phyloP scores from a whole-genome alignment of 2,888 invertebrate species.

The Drosophila tripunctata region DNA sequence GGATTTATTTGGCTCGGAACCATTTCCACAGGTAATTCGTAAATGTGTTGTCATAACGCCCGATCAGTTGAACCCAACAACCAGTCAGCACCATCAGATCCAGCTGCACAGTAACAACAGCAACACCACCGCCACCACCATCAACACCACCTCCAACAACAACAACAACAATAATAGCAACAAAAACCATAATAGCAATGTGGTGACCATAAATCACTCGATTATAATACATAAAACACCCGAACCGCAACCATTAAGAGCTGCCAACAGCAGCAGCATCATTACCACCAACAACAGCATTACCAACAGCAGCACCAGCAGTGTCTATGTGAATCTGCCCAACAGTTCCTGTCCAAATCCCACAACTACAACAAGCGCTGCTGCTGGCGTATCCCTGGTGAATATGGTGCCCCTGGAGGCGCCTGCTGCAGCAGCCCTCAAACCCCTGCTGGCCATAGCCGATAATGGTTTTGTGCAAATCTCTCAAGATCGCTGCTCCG shows the following conservation, averaged over 20 bases:
- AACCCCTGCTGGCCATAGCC: slow-evolving; percentile 81
- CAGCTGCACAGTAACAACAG: slow-evolving; percentile 46
- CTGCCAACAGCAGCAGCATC: slow-evolving; percentile 26
- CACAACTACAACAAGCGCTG: slow-evolving; percentile 16
- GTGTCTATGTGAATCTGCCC: slow-evolving; percentile 66
- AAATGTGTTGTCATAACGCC: slow-evolving; percentile 72
- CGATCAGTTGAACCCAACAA: slow-evolving; percentile 40
- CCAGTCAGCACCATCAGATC: slow-evolving; percentile 29
- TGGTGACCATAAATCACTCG: slow-evolving; percentile 84
- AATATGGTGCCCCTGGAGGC: no score
- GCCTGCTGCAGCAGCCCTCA: slow-evolving; percentile 53
- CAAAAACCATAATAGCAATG: slow-evolving; percentile 33
- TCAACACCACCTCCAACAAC: slow-evolving; percentile 44
- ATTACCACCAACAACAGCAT: slow-evolving; percentile 17
- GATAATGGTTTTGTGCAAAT: slow-evolving; percentile 83
- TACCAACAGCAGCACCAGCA: slow-evolving; percentile 29
- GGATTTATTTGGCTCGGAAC: slow-evolving; percentile 84
- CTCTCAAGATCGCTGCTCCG: slow-evolving; percentile 82
- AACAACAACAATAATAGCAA: slow-evolving; percentile 41
- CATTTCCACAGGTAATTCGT: slow-evolving; percentile 83
- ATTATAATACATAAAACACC: slow-evolving; percentile 84
- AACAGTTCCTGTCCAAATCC: slow-evolving; percentile 6
- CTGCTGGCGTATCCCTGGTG: no score
- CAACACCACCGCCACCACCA: slow-evolving; percentile 47
- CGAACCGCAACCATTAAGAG: slow-evolving; percentile 77